Evolutionary conservation across 2,888 invertebrate species (phyloP).

Genomic region (Hecatera dysodea): DNA sequence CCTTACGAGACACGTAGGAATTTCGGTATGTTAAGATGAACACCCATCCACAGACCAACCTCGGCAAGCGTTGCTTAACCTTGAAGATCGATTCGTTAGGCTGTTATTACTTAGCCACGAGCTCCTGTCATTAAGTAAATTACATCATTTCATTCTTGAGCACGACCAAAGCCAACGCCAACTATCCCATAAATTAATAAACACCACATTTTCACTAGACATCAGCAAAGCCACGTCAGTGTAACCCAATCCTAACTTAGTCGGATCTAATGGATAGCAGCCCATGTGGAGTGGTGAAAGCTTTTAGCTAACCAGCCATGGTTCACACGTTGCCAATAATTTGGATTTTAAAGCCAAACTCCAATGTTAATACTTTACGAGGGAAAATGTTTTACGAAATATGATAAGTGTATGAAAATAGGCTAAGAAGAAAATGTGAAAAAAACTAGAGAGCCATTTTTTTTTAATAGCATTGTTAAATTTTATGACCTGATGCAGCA

Average conservation of each 20-base stretch:
- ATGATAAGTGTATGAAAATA: background rate
- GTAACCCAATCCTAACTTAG: constrained; percentile 18
- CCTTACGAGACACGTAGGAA: too few relatives aligned
- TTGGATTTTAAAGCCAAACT: constrained; percentile 1
- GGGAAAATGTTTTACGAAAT: background rate
- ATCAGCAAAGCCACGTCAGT: constrained; percentile 15
- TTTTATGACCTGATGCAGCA: too few relatives aligned
- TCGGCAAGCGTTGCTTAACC: too few relatives aligned
- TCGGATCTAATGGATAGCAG: constrained; percentile 34
- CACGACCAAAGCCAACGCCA: background rate
- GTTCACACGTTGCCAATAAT: background rate
- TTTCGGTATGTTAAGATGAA: too few relatives aligned
- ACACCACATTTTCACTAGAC: background rate
- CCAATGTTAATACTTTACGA: background rate
- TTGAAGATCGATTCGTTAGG: too few relatives aligned
- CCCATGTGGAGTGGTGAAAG: constrained; percentile 33
- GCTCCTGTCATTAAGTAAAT: too few relatives aligned
- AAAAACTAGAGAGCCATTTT: too few relatives aligned
- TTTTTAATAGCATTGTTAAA: too few relatives aligned
- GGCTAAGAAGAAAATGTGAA: background rate
- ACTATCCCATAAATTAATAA: background rate
- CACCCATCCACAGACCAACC: too few relatives aligned
- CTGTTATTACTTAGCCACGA: too few relatives aligned
- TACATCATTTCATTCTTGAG: too few relatives aligned
- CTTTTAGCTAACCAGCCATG: constrained; percentile 34